These are phyloP conservation scores for Margarornis squamiger DNA, from an alignment of 2,797 vertebrate genomes.

Conservation along the genomic window DNA sequence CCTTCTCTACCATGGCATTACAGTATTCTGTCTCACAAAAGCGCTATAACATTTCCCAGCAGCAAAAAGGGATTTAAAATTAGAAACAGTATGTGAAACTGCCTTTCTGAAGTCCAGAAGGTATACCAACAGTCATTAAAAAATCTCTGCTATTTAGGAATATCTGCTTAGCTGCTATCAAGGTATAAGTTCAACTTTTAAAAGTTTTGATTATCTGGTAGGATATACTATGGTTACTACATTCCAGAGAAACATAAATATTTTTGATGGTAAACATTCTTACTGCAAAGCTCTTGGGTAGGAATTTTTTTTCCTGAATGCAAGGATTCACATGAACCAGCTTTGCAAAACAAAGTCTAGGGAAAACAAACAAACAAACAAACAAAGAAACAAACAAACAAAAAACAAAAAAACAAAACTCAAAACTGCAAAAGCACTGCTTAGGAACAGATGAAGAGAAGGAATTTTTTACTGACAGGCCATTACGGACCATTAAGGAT, in stretches of 20 bases:
- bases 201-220: not conserved
- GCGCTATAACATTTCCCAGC: not conserved
- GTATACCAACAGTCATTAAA: not conserved
- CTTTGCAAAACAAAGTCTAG: not conserved
- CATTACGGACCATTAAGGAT: not conserved
- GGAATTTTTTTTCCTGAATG: not conserved
- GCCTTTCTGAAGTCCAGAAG: not conserved
- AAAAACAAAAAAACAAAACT: not conserved
- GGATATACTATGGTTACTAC: not conserved
- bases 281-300: not conserved
- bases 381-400: not conserved
- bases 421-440: not conserved
- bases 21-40: not conserved
- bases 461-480: not conserved
- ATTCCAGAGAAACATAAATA: not conserved
- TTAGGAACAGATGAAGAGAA: not conserved
- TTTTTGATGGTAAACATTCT: not conserved
- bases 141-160: not conserved
- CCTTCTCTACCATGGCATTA: not conserved
- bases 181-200: not conserved
- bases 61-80: not conserved
- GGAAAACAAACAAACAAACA: not conserved
- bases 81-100: not conserved
- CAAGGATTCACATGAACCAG: not conserved
- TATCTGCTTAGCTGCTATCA: not conserved